Evolutionary conservation across 2,797 vertebrate genomes (phyloP), one percentile per base, ranked within the genome.

Genomic region (Nasua narica): DNA sequence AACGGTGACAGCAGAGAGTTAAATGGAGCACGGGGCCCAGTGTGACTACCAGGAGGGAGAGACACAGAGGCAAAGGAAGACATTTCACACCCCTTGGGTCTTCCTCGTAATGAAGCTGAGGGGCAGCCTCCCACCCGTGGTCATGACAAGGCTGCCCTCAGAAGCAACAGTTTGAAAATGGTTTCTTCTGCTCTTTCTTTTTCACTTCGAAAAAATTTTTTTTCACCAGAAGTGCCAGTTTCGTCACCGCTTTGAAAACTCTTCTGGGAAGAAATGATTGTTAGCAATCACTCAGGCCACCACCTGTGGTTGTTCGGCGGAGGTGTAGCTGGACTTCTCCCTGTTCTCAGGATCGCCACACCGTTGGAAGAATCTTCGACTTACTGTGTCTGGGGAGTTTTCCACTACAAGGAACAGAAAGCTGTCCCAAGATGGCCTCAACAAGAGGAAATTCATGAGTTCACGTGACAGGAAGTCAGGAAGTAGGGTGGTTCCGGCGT

Each of bases 121-220:
- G 65, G 18, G 18, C 46, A 2, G 40, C 54, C 21, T 76, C 46
- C 82, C 29, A 4, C 25, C 3, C 0, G 0, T 32, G 46, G 11
- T 7, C 6, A 15, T 48, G 18, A 67, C 27, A 13, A 40, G 0
- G 19, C 9, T 29, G 27, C 29, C 60, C 83, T 69, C 27, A 56
- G 62, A 85, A 78, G 83, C n/a, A 37, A 43, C 1, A 0, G 7
- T 35, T 91, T 72, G 82, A 35, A 18, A 11, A n/a, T 54, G 19
- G 14, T 87, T 96, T 96, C 40, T 96, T 84, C 14, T 2, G 10
- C 48, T 87, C n/a, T 82, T 58, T 5, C 12, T 46, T 56, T 94
- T 91, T 95, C 27, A 85, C 37, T 21, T 81, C 8, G 32, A 46
- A 86, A 78, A 83, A 46, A 19, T 29, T 16, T 3, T 16, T 3